phyloP scores from a whole-genome alignment of 2,113 vertebrate genomes.

The Hippocampus comes region DNA sequence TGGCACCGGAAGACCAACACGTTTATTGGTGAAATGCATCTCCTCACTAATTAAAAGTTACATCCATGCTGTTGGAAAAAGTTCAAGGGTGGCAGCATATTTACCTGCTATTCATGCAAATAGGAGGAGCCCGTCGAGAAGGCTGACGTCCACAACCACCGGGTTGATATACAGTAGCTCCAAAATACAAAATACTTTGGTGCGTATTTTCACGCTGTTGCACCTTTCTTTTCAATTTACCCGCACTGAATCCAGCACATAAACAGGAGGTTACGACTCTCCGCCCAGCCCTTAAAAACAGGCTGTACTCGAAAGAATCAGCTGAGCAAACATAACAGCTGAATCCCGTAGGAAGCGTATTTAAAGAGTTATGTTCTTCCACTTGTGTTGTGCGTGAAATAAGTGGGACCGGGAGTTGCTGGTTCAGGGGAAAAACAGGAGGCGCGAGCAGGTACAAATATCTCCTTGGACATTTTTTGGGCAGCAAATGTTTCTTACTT shows the following conservation, averaged over 20 bases:
- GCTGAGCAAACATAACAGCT: conserved; percentile 3
- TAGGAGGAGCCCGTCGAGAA: not conserved
- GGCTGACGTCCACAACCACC: not conserved
- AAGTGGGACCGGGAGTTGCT: not conserved
- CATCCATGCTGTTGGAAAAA: not conserved
- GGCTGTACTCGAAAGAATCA: not conserved
- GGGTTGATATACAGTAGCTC: not conserved
- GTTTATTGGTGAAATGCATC: too few species aligned
- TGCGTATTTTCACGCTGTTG: not conserved
- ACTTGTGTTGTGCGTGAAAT: not conserved
- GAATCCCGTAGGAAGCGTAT: not conserved
- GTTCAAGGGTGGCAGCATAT: not conserved
- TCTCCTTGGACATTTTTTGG: not conserved
- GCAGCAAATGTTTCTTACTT: conserved; percentile 69
- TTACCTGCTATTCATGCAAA: not conserved
- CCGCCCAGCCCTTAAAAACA: not conserved
- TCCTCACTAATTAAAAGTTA: not conserved
- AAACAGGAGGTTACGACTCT: not conserved
- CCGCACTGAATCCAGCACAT: not conserved
- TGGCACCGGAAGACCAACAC: conserved; percentile 40
- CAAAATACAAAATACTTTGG: not conserved
- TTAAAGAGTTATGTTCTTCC: not conserved
- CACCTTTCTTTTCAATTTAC: not conserved
- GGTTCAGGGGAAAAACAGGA: not conserved
- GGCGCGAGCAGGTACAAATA: not conserved